Evolutionary conservation across 2,113 vertebrate genomes (phyloP), one percentile per base, ranked within the genome.

Genomic region (Anoura caudifer): DNA sequence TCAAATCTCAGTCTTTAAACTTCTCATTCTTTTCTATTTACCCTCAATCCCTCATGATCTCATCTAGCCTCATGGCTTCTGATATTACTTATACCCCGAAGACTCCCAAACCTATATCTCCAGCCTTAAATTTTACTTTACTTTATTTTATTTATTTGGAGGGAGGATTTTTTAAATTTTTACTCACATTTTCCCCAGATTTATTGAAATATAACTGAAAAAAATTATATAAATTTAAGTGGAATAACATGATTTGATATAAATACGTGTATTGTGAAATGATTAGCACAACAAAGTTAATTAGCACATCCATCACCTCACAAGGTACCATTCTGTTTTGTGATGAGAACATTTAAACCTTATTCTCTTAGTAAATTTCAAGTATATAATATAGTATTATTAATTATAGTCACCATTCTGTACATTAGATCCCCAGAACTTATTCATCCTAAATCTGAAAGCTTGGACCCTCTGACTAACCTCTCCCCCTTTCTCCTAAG

Each of bases 21-120:
- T 2, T 28, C 16, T 52, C 3, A 20, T 14, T 61, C 77, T 93
- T 67, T 85, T 38, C 24, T 47, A 24, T 41, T 80, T 86, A 59
- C 20, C n/a, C 17, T 45, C 24, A 75, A 5, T 33, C 24, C 14
- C 17, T 86, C 19, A 5, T 75, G 22, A 87, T 81, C 45, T 94
- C 41, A 92, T 52, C n/a, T n/a, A 87, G 33, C 50, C 15, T 95
- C 22, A 7, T 82, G n/a, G 38, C 19, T 95, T 95, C 47, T 95
- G 7, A 87, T 28, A 65, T 0, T 33, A 54, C 15, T 19, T 61
- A 41, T 47, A 79, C 38, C 8, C 36, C 69, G 38, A 90, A 63
- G 47, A 77, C 5, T 28, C 33, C 5, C 33, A 75, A 70, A 83
- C n/a, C 26, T 22, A 3, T 79, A 69, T 73, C 1, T 22, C 28